phyloP scores from a whole-genome alignment of 2,113 vertebrate genomes.

The Arizona elegans region DNA sequence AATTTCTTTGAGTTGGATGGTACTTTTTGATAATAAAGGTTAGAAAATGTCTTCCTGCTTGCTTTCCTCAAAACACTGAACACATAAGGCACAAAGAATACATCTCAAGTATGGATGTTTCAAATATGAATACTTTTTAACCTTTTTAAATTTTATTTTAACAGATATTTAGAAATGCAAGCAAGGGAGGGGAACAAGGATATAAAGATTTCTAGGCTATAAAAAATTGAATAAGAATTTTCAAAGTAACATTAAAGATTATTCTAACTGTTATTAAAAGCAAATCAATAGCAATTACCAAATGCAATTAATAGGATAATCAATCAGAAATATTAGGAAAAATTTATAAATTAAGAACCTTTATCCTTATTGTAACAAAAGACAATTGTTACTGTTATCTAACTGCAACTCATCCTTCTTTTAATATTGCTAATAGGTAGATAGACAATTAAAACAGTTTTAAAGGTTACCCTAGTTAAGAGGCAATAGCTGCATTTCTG shows the following conservation, averaged over 20 bases:
- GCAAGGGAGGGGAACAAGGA: background rate
- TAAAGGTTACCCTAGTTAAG: background rate
- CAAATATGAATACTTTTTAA: background rate
- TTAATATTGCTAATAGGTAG: background rate
- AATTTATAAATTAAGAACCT: background rate
- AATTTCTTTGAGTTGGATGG: background rate
- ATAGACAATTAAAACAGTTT: background rate
- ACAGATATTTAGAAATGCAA: background rate
- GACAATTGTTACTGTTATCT: background rate
- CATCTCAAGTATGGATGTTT: background rate
- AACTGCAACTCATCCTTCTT: background rate
- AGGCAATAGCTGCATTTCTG: background rate
- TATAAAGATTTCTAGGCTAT: background rate
- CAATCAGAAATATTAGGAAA: background rate
- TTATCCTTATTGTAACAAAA: background rate
- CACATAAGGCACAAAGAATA: background rate
- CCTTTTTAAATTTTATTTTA: background rate
- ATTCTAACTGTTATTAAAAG: background rate
- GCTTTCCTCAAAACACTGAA: background rate
- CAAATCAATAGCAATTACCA: background rate
- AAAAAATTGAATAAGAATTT: background rate
- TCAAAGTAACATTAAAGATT: background rate
- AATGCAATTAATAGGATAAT: background rate
- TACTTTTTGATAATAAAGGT: background rate
- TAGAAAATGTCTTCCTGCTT: background rate